These are phyloP conservation scores for Plebejus anna DNA, from an alignment of 2,888 invertebrate species.

Conservation along the genomic window DNA sequence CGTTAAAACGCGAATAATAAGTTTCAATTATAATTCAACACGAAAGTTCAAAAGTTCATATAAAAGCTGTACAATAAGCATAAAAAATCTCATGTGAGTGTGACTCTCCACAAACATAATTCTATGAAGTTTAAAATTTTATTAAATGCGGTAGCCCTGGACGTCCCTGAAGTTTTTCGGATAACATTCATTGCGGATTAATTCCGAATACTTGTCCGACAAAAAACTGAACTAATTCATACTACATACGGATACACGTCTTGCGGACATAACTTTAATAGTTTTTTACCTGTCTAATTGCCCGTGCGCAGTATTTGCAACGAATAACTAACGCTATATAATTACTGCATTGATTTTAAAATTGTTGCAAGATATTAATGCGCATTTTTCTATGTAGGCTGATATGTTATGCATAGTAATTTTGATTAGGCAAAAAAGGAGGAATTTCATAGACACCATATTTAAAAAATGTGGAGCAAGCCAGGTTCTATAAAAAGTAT, in stretches of 20 bases:
- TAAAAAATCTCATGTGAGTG: too few species aligned
- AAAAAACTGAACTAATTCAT: slow-evolving; percentile 9
- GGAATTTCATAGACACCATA: background rate
- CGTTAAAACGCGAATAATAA: too few species aligned
- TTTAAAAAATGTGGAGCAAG: background rate
- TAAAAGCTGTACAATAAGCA: too few species aligned
- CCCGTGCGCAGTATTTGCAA: slow-evolving; percentile 9
- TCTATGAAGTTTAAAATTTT: too few species aligned
- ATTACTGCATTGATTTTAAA: slow-evolving; percentile 18
- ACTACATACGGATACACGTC: slow-evolving; percentile 8
- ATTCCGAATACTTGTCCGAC: background rate
- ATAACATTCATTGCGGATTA: slow-evolving; percentile 7
- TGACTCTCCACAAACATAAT: background rate
- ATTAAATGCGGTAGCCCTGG: background rate
- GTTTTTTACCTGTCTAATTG: slow-evolving; percentile 20
- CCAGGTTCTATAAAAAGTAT: background rate
- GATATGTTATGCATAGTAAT: slow-evolving; percentile 8
- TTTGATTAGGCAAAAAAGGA: background rate
- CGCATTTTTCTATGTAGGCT: slow-evolving; percentile 11
- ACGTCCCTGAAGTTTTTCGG: slow-evolving; percentile 13
- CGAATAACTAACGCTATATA: slow-evolving; percentile 22
- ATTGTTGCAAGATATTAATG: slow-evolving; percentile 12
- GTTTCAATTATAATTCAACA: too few species aligned
- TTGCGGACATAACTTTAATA: slow-evolving; percentile 21
- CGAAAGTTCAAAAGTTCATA: too few species aligned